Conservation (phyloP, 2,888 invertebrate species). For the Agrotis exclamationis region DNA sequence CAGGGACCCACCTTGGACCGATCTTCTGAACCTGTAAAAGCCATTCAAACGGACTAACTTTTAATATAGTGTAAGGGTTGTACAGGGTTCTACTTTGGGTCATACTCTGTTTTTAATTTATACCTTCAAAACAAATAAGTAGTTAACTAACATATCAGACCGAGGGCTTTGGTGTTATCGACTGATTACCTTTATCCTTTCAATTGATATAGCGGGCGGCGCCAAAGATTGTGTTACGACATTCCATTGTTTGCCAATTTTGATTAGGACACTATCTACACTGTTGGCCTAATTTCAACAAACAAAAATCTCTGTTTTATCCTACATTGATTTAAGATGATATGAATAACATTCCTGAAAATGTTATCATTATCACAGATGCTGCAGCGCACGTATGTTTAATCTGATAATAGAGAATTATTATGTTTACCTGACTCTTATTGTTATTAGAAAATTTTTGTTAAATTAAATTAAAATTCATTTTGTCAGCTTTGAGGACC, state of each 20-base stretch:
- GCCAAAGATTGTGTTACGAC: slow-evolving; percentile 52
- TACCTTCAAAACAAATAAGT: background rate
- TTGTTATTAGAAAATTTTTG: slow-evolving; percentile 22
- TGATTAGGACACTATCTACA: slow-evolving; percentile 29
- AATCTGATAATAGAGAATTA: slow-evolving; percentile 41
- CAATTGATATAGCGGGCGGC: slow-evolving; percentile 58
- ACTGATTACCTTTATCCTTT: slow-evolving; percentile 59
- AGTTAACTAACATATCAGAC: background rate
- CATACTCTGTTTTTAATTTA: background rate
- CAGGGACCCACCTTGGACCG: background rate
- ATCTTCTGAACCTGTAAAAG: background rate
- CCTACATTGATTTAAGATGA: slow-evolving; percentile 40
- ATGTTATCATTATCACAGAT: slow-evolving; percentile 30
- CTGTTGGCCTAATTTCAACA: slow-evolving; percentile 24
- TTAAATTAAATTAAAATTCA: slow-evolving; percentile 16
- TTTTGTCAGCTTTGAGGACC: background rate
- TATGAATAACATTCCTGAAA: slow-evolving; percentile 24
- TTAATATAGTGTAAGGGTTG: background rate
- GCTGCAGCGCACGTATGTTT: slow-evolving; percentile 41
- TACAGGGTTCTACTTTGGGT: background rate
- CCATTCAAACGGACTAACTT: background rate
- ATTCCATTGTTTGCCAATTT: slow-evolving; percentile 47
- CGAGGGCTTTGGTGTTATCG: slow-evolving; percentile 25
- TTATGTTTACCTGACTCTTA: slow-evolving; percentile 18
- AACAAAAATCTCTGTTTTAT: slow-evolving; percentile 22